A percentile compares a stretch with the other conserved stretches of the same genome.
Evolutionary conservation across 2,888 invertebrate genomes (phyloP).

Genomic region (Physocephala rufipes): DNA sequence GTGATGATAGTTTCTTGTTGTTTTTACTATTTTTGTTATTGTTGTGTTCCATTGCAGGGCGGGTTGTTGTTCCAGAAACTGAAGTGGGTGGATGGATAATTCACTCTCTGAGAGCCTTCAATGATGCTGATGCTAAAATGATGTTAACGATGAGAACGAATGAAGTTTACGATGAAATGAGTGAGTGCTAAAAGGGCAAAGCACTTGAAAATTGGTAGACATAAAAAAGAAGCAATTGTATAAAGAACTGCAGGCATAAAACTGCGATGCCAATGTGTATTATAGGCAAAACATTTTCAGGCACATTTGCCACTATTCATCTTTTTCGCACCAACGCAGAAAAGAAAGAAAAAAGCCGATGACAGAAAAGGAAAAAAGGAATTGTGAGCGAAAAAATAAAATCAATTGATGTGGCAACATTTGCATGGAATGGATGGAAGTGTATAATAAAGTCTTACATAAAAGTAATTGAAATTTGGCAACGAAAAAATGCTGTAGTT

Average conservation of each 20-base stretch:
- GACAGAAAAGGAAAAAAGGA: too few species aligned
- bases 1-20: background rate
- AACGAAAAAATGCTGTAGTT: conserved; percentile 22
- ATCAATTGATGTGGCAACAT: background rate
- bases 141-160: too few species aligned
- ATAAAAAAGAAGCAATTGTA: background rate
- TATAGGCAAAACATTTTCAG: background rate
- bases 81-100: too few species aligned
- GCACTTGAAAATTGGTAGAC: conserved; percentile 12
- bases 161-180: too few species aligned
- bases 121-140: too few species aligned
- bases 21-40: too few species aligned
- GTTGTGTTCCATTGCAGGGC: too few species aligned
- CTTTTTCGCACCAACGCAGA: too few species aligned
- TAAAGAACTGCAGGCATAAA: background rate
- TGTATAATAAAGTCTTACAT: background rate
- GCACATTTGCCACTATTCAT: background rate
- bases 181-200: background rate
- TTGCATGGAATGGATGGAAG: background rate
- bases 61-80: too few species aligned
- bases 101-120: too few species aligned
- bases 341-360: too few species aligned
- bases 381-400: background rate
- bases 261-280: background rate
- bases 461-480: background rate